Percentiles rank a stretch among this genome's conserved stretches.
Conservation (phyloP, 2,797 vertebrate genomes). For the Miichthys miiuy region DNA sequence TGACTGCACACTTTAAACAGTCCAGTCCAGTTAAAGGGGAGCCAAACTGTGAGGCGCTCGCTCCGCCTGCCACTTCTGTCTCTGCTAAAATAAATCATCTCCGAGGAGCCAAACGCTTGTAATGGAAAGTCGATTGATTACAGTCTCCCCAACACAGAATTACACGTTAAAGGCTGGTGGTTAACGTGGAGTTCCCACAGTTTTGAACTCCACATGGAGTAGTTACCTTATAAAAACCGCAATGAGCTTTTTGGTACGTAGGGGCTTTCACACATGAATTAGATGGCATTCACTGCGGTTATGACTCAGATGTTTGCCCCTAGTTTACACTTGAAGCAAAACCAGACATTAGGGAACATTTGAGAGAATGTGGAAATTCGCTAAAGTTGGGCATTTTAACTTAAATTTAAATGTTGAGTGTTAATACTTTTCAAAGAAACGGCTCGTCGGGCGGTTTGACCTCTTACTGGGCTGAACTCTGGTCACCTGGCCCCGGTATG, state of each 20-base stretch:
- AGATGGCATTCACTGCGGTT: constrained; percentile 66
- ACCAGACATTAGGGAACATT: constrained; percentile 1
- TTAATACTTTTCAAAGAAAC: background rate
- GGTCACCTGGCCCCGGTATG: background rate
- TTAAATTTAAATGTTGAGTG: background rate
- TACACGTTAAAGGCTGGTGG: constrained; percentile 35
- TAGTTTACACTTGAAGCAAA: constrained; percentile 52
- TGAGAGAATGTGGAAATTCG: constrained; percentile 11
- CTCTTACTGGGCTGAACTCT: background rate
- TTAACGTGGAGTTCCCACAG: constrained; percentile 53
- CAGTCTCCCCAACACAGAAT: constrained; percentile 66
- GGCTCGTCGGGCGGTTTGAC: no score
- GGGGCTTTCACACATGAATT: constrained; percentile 73
- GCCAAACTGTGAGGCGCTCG: constrained; percentile 61
- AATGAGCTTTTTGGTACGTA: constrained; percentile 28
- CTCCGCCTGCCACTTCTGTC: constrained; percentile 59
- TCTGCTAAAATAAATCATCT: constrained; percentile 72
- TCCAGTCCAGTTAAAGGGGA: constrained; percentile 50
- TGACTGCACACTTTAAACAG: constrained; percentile 73
- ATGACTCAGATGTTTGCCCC: constrained; percentile 76
- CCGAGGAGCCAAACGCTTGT: constrained; percentile 59
- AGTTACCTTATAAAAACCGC: constrained; percentile 65
- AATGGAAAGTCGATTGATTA: constrained; percentile 81
- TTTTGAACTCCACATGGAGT: constrained; percentile 33
- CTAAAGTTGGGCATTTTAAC: background rate